A percentile compares a stretch with the other conserved stretches of the same genome.
Evolutionary conservation across 2,113 vertebrate genomes (phyloP).

Genomic region (Stomatorhinus ivindoensis): DNA sequence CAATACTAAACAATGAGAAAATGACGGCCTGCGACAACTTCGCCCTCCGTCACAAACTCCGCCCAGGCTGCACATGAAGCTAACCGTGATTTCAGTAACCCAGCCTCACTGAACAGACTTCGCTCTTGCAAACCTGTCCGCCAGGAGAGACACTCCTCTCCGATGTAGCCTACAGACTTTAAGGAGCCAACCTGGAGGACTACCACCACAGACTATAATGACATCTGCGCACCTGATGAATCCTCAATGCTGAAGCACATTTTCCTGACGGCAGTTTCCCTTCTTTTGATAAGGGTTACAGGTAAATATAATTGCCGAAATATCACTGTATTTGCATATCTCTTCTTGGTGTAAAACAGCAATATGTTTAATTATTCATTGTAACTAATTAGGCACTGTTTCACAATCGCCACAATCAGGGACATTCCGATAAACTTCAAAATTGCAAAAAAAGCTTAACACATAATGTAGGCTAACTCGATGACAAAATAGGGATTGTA

Average conservation of each 20-base stretch:
- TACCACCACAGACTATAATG: not conserved
- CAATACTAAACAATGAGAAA: not conserved
- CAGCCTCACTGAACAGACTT: not conserved
- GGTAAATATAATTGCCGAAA: not conserved
- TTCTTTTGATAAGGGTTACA: conserved; percentile 10
- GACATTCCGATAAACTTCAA: not conserved
- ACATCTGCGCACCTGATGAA: not conserved
- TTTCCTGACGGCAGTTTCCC: not conserved
- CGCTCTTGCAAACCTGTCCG: not conserved
- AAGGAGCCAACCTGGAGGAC: not conserved
- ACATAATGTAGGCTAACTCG: not conserved
- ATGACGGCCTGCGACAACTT: not conserved
- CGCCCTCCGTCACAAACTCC: not conserved
- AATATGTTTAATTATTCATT: not conserved
- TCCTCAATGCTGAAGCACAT: not conserved
- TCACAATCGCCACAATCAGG: not conserved
- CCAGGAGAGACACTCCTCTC: not conserved
- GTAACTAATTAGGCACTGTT: not conserved
- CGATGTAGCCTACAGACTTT: not conserved
- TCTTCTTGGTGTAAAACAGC: not conserved
- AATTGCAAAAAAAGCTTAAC: not conserved
- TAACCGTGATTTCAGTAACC: not conserved
- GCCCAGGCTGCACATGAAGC: not conserved
- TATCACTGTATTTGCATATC: not conserved
- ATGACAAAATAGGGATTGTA: not conserved